Percentiles rank a stretch among this genome's conserved stretches.
Conservation (phyloP, 2,888 invertebrate species). For the Lacanobia wlatinum region DNA sequence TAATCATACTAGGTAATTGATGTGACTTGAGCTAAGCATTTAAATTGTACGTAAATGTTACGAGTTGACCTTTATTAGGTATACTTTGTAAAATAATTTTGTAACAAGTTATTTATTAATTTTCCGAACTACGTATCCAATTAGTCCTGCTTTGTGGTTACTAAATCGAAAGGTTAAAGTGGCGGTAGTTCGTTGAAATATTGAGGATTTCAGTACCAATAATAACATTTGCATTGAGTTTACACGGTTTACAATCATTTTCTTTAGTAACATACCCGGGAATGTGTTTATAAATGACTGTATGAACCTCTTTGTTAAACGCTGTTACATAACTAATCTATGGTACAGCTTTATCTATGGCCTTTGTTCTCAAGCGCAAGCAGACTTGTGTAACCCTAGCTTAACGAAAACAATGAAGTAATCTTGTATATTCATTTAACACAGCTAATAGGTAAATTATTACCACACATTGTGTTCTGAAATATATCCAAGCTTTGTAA, state of each 20-base stretch:
- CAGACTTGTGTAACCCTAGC: slow-evolving; percentile 45
- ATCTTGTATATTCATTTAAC: slow-evolving; percentile 54
- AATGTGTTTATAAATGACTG: slow-evolving; percentile 28
- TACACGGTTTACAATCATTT: neutral
- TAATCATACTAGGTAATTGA: neutral
- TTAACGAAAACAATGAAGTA: slow-evolving; percentile 51
- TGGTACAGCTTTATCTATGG: slow-evolving; percentile 36
- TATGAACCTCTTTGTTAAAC: slow-evolving; percentile 50
- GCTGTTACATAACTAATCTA: slow-evolving; percentile 36
- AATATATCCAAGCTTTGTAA: slow-evolving; percentile 10
- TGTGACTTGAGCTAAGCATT: neutral
- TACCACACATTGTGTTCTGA: slow-evolving; percentile 45
- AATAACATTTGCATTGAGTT: neutral
- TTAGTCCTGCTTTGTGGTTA: neutral
- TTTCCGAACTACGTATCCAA: neutral
- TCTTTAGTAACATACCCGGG: slow-evolving; percentile 8
- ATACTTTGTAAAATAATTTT: neutral
- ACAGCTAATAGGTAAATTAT: slow-evolving; percentile 48
- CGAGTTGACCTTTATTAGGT: neutral
- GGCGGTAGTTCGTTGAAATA: neutral
- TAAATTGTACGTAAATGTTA: neutral
- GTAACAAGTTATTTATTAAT: neutral
- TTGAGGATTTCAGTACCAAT: neutral
- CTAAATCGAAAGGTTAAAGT: neutral
- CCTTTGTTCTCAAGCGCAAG: slow-evolving; percentile 52